Base-by-base conservation (phyloP, 2,888 invertebrate genomes). In the Cyrtodaria siliqua region DNA sequence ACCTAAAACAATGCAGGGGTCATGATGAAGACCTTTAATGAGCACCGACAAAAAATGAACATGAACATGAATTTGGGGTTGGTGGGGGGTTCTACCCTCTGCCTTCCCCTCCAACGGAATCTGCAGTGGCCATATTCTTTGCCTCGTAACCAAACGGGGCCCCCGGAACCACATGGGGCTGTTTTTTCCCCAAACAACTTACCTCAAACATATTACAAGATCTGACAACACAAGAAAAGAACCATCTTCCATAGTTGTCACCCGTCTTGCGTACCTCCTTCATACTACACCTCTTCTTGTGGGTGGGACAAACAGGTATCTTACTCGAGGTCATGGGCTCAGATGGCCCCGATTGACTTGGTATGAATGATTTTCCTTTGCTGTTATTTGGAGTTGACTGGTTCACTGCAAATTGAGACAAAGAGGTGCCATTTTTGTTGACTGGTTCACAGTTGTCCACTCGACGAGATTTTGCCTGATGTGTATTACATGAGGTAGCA, bases 131-230 rank as follows among this genome's bases (percentile, higher is more conserved):
- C n/a, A n/a, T n/a, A n/a, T n/a, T n/a, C n/a, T n/a, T n/a, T n/a
- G n/a, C n/a, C n/a, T n/a, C n/a, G n/a, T n/a, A n/a, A n/a, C n/a
- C n/a, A n/a, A n/a, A n/a, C n/a, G n/a, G n/a, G n/a, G n/a, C n/a
- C n/a, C n/a, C n/a, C n/a, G n/a, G n/a, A n/a, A n/a, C n/a, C n/a
- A n/a, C n/a, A n/a, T n/a, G n/a, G n/a, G n/a, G n/a, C n/a, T n/a
- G n/a, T n/a, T n/a, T n/a, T n/a, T n/a, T n/a, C n/a, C n/a, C n/a
- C n/a, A n/a, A n/a, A n/a, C n/a, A n/a, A n/a, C n/a, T 66, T 71
- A 87, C 89, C 86, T 87, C 62, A 62, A 89, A 89, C 56, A 79
- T 83, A 26, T 87, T 84, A 61, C 89, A 89, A 38, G 74, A 26
- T 29, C 84, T 77, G 12, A 76, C 57, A 42, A 64, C 52, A 67